These are phyloP conservation scores for Sus cebifrons DNA, from an alignment of 2,797 vertebrate species.

Conservation along the genomic window DNA sequence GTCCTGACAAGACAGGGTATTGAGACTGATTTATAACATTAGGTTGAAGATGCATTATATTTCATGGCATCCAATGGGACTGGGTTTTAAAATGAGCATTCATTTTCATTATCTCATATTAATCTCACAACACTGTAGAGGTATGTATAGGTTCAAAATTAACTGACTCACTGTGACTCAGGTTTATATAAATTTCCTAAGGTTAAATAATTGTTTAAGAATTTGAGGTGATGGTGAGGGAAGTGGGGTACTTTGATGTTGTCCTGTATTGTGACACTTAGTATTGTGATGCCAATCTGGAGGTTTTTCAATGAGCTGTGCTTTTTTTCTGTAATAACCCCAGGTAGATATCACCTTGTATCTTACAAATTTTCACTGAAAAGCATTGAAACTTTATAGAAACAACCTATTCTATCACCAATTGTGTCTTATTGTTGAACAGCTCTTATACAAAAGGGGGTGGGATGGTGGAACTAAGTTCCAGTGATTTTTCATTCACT, in stretches of 20 bases:
- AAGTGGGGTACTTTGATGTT: not conserved
- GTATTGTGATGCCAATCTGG: not conserved
- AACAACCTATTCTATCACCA: not conserved
- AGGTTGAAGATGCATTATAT: not conserved
- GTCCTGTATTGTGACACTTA: not conserved
- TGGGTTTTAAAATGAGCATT: not conserved
- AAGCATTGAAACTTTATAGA: constrained; percentile 7
- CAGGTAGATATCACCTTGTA: not conserved
- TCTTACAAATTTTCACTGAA: not conserved
- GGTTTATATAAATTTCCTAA: not conserved
- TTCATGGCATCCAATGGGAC: not conserved
- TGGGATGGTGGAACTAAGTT: not conserved
- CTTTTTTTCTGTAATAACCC: not conserved
- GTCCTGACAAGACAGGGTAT: not conserved
- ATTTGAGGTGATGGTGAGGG: not conserved
- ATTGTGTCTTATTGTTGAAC: not conserved
- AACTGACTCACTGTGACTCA: not conserved
- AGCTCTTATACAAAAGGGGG: not conserved
- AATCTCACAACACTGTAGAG: not conserved
- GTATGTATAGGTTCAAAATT: not conserved
- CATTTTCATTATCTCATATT: not conserved
- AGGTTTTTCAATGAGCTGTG: not conserved
- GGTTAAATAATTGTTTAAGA: constrained; percentile 17
- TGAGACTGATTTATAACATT: constrained; percentile 24
- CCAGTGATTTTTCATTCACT: not conserved